phyloP scores from a whole-genome alignment of 2,797 vertebrate species.

The Acanthiza pusilla region DNA sequence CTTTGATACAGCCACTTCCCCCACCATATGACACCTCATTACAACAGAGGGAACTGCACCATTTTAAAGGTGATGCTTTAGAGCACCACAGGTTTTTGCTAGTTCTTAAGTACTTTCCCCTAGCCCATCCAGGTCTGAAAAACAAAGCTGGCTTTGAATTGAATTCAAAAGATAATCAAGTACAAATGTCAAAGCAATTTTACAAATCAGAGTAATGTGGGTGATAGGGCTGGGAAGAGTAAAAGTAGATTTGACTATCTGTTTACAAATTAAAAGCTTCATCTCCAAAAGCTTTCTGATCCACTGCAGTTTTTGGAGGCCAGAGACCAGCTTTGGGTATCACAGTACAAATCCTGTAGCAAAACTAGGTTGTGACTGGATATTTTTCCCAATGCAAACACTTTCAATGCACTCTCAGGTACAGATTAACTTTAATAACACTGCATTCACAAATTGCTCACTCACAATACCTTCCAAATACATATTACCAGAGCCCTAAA shows the following conservation, averaged over 20 bases:
- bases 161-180: constrained; percentile 43
- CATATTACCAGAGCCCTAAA: neutral
- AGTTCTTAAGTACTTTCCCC: neutral
- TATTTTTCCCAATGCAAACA: neutral
- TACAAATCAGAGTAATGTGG: neutral
- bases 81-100: neutral
- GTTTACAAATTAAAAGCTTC: neutral
- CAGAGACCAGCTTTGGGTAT: neutral
- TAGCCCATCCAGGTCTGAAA: neutral
- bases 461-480: neutral
- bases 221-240: neutral
- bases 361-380: neutral
- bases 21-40: neutral
- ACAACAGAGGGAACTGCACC: neutral
- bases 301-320: neutral
- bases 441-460: accelerated
- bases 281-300: neutral
- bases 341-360: neutral
- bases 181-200: constrained; percentile 36
- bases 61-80: neutral
- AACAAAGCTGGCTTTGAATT: constrained; percentile 13
- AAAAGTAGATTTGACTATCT: neutral
- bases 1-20: neutral
- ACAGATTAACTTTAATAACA: neutral
- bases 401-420: neutral